These are phyloP conservation scores for Latrodectus hesperus DNA, from an alignment of 2,888 invertebrate species.

Conservation along the genomic window DNA sequence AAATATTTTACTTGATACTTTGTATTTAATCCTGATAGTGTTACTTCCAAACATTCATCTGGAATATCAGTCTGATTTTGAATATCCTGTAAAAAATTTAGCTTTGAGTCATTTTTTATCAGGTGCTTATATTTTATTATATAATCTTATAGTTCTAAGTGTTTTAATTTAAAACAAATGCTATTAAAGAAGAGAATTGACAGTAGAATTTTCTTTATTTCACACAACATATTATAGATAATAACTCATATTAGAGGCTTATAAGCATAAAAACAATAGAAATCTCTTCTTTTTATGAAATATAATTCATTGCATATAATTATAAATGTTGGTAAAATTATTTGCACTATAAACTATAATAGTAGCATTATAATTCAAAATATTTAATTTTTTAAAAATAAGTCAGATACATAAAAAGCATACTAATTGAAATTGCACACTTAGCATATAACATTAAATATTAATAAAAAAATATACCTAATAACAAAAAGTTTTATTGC, in stretches of 20 bases:
- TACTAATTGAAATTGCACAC: neutral
- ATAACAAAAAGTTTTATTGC: neutral
- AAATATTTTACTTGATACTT: conserved; percentile 32
- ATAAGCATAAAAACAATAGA: too few relatives aligned
- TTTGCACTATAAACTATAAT: neutral
- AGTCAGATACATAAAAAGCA: neutral
- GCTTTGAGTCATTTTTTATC: neutral
- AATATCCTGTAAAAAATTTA: conserved; percentile 10
- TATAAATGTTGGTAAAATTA: neutral
- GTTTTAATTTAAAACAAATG: neutral
- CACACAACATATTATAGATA: too few relatives aligned
- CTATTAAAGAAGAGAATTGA: neutral
- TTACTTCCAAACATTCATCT: conserved; percentile 19
- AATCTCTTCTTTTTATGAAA: too few relatives aligned
- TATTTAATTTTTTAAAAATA: neutral
- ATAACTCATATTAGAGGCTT: too few relatives aligned
- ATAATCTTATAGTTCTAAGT: neutral
- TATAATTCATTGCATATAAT: too few relatives aligned
- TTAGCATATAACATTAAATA: neutral
- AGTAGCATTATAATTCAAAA: neutral
- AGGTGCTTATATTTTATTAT: neutral
- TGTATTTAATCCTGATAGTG: conserved; percentile 29
- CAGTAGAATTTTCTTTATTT: too few relatives aligned
- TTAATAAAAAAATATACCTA: neutral
- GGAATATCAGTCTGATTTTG: neutral